phyloP scores from a whole-genome alignment of 2,888 invertebrate species.

The Galeruca laticollis region DNA sequence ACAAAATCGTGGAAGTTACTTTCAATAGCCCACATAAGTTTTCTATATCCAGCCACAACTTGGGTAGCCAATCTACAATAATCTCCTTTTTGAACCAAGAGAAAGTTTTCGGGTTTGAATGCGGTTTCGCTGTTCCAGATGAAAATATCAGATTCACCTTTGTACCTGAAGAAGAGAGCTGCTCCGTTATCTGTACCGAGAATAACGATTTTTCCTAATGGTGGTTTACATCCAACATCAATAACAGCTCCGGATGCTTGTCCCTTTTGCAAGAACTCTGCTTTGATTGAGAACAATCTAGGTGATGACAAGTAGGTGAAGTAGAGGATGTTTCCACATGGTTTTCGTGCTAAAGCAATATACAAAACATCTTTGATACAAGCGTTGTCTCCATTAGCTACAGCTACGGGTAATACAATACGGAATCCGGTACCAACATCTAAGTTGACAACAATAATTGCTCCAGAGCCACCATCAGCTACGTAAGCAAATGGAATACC shows the following conservation, averaged over 20 bases:
- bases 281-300: constrained; percentile 74
- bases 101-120: constrained; percentile 67
- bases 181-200: constrained; percentile 75
- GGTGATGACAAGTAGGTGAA: constrained; percentile 75
- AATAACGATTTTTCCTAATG: constrained; percentile 69
- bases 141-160: constrained; percentile 72
- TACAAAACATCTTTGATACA: constrained; percentile 76
- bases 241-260: constrained; percentile 68
- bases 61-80: constrained; percentile 73
- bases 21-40: constrained; percentile 68
- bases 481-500: constrained; percentile 75
- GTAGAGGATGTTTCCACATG: constrained; percentile 71
- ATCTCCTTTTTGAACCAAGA: constrained; percentile 71
- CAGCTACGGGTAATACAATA: constrained; percentile 73
- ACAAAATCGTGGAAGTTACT: constrained; percentile 76
- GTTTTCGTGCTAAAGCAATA: constrained; percentile 72
- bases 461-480: constrained; percentile 77
- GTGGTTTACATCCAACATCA: constrained; percentile 71
- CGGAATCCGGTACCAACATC: constrained; percentile 73
- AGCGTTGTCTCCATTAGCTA: constrained; percentile 60
- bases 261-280: constrained; percentile 73
- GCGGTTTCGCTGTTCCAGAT: constrained; percentile 72
- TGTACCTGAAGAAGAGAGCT: constrained; percentile 72
- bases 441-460: constrained; percentile 77
- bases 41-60: constrained; percentile 66